phyloP scores from a whole-genome alignment of 2,113 vertebrate genomes.

The Bos indicus region DNA sequence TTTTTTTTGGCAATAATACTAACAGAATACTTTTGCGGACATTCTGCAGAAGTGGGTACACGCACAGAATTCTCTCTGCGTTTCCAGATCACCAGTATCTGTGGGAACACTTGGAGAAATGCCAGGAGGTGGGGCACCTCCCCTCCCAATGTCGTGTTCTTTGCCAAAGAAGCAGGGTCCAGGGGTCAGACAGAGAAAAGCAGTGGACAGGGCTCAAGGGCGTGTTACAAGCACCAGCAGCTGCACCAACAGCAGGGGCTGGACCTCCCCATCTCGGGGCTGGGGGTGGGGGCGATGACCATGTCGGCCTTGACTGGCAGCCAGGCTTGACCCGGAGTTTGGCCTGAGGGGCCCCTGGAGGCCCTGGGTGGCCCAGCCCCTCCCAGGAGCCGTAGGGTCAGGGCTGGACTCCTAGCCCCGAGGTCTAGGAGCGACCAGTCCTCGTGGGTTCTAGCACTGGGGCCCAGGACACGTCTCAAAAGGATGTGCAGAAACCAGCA shows the following conservation, averaged over 20 bases:
- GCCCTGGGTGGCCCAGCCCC: not conserved
- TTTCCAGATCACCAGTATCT: not conserved
- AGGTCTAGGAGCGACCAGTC: not conserved
- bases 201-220: not conserved
- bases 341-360: not conserved
- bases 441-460: not conserved
- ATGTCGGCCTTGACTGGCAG: not conserved
- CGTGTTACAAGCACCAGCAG: not conserved
- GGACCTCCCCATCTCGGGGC: not conserved
- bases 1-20: conserved; percentile 46
- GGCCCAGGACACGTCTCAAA: not conserved
- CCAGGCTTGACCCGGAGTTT: not conserved
- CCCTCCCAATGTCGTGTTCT: not conserved
- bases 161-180: conserved; percentile 20
- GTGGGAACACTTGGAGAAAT: not conserved
- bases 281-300: not conserved
- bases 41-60: conserved; percentile 39
- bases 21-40: conserved; percentile 21
- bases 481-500: conserved; percentile 4
- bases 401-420: not conserved
- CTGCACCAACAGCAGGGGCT: not conserved
- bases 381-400: not conserved
- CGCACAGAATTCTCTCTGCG: conserved; percentile 19
- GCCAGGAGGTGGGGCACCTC: not conserved
- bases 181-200: not conserved